Base-by-base conservation (phyloP, 2,888 invertebrate genomes). In the Hemaris fuciformis region DNA sequence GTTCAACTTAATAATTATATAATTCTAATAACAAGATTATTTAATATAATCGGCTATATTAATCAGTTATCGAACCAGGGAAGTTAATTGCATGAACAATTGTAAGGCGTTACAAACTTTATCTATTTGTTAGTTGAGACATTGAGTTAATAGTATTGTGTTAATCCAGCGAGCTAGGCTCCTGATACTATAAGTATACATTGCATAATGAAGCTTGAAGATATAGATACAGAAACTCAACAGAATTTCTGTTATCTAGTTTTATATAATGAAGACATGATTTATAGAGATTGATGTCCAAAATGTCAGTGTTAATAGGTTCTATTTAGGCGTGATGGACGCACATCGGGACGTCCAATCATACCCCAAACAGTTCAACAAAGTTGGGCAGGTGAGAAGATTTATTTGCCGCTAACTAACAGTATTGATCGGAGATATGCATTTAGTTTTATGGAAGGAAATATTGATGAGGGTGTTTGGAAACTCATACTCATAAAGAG, bases 371-470 rank as follows among this genome's bases (percentile, higher is more conserved):
- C 45, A 23, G 20, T 45, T 45, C 8, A 45, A 45, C 45, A 45
- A 45, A 45, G 10, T 45, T 45, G 23, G 45, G 45, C 20, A 43
- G 31, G 64, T 45, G 45, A 22, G 43, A 43, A 42, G 31, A 66
- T 69, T 68, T 65, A 59, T 62, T 45, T 59, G 62, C 64, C 57
- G 42, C 57, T 45, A 15, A 1, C 13, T 53, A 13, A 31, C 38
- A 46, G 45, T 45, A 45, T 45, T 45, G 22, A 45, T 22, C 5
- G 8, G 3, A 18, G 1, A 34, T 34, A 43, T 45, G 43, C 20
- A 45, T 45, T 10, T 18, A 20, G 10, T 22, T 45, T 45, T 45
- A 13, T 22, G 13, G 13, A 13, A 45, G 20, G 13, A 45, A 13
- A 45, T 22, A 22, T 45, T 22, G 10, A 22, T 13, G 22, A 13